phyloP scores from a whole-genome alignment of 2,797 vertebrate genomes.

The Micropoecilia bifurca region DNA sequence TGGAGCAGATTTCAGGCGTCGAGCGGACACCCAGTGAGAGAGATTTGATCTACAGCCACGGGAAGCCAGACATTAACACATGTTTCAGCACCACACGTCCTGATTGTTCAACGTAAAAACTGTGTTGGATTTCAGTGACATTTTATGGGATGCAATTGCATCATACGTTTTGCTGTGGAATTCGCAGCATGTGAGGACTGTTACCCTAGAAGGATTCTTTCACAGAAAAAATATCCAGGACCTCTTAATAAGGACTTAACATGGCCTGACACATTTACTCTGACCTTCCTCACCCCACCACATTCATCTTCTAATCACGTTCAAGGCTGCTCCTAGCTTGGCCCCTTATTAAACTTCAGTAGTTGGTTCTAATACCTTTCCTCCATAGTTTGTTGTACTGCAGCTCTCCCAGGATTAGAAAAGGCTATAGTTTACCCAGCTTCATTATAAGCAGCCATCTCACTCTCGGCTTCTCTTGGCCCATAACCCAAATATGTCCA shows the following conservation, averaged over 20 bases:
- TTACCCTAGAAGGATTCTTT: slow-evolving; percentile 28
- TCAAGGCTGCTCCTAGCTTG: slow-evolving; percentile 23
- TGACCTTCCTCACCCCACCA: slow-evolving; percentile 33
- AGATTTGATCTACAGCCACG: slow-evolving; percentile 66
- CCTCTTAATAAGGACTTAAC: slow-evolving; percentile 45
- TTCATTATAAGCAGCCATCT: neutral
- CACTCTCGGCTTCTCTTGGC: neutral
- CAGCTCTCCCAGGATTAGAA: slow-evolving; percentile 9
- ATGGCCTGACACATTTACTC: slow-evolving; percentile 27
- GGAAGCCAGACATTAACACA: slow-evolving; percentile 49
- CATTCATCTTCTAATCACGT: slow-evolving; percentile 40
- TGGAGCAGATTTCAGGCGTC: slow-evolving; percentile 51
- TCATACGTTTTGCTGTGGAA: slow-evolving; percentile 8
- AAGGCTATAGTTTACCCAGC: neutral
- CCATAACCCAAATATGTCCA: neutral
- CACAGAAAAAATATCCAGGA: slow-evolving; percentile 24
- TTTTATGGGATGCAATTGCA: slow-evolving; percentile 7
- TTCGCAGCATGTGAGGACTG: slow-evolving; percentile 7
- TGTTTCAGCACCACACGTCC: slow-evolving; percentile 18
- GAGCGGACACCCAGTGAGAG: slow-evolving; percentile 46
- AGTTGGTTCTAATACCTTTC: slow-evolving; percentile 6
- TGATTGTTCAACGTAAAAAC: slow-evolving; percentile 17
- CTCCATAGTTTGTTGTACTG: neutral
- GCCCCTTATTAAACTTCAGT: slow-evolving; percentile 14
- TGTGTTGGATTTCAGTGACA: slow-evolving; percentile 13